These are phyloP conservation scores for Erythrocebus patas DNA, from an alignment of 2,113 vertebrate species.

Conservation along the genomic window DNA sequence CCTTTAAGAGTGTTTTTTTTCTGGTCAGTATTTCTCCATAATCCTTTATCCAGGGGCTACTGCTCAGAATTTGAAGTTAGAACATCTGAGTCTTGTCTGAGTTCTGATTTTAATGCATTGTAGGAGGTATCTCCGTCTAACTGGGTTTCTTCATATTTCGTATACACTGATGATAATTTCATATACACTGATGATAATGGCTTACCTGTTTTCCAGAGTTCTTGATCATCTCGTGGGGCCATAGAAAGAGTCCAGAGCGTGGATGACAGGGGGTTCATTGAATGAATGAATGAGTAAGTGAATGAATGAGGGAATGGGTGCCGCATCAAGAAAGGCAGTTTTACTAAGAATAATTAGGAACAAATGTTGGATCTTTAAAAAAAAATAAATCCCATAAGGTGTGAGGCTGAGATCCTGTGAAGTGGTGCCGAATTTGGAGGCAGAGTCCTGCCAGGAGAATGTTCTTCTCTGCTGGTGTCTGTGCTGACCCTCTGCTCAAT, in stretches of 20 bases:
- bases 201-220: not conserved
- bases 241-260: not conserved
- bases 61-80: not conserved
- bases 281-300: not conserved
- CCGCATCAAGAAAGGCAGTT: not conserved
- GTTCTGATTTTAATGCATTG: not conserved
- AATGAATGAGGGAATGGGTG: not conserved
- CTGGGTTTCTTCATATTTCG: not conserved
- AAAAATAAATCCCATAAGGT: not conserved
- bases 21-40: not conserved
- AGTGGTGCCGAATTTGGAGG: not conserved
- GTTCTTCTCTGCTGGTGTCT: not conserved
- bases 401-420: not conserved
- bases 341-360: constrained; percentile 35
- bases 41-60: not conserved
- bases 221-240: not conserved
- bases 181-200: not conserved
- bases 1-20: not conserved
- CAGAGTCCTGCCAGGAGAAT: not conserved
- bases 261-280: not conserved
- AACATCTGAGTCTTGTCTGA: not conserved
- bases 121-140: not conserved
- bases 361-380: constrained; percentile 36
- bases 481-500: constrained; percentile 42
- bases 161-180: not conserved